Evolutionary conservation across 1,140 invertebrate species (phyloP), one percentile per base, ranked within the genome.

Genomic region (Tetramorium parvispinum): DNA sequence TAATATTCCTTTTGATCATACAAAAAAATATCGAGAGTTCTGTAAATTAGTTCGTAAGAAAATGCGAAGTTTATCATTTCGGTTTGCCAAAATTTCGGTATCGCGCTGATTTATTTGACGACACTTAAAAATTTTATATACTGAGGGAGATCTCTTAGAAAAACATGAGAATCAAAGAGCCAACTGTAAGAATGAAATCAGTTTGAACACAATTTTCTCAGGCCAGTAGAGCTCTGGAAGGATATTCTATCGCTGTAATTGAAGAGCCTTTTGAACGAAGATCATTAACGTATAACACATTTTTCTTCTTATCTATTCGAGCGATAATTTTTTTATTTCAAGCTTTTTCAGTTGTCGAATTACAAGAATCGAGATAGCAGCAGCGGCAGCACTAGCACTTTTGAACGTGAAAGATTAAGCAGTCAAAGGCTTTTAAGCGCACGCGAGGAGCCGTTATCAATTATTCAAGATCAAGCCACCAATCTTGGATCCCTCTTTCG

Each of bases 401-500:
- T 55, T 43, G 63, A 81, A 49, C 76, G 59, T 83, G 18, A 86
- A 66, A 82, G 53, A 59, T 70, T 85, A 68, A 66, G 63, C 76
- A 81, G 77, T 81, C 76, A 59, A 70, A 57, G 70, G 89, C 88
- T 92, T 90, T 94, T 91, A 91, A 92, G 88, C 76, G 86, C 78
- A 59, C 87, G 87, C 85, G 66, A 81, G 88, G 91, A 88, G 87
- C 87, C 85, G 78, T 66, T 86, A 92, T 94, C 89, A 94, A 93
- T 94, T 94, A 94, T 93, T 94, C 92, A 93, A 78, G 81, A 90
- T 91, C 76, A 86, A 91, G 91, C 88, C 76, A 89, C 83, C 87
- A 85, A 90, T 85, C 92, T 93, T 89, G 91, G 85, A 77, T 73
- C 75, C 68, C 89, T 85, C 89, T 78, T 79, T 77, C 68, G 40